Percentiles rank a stretch among this genome's conserved stretches.
Evolutionary conservation across 2,113 vertebrate species (phyloP).

Genomic region (Pristiophorus japonicus): DNA sequence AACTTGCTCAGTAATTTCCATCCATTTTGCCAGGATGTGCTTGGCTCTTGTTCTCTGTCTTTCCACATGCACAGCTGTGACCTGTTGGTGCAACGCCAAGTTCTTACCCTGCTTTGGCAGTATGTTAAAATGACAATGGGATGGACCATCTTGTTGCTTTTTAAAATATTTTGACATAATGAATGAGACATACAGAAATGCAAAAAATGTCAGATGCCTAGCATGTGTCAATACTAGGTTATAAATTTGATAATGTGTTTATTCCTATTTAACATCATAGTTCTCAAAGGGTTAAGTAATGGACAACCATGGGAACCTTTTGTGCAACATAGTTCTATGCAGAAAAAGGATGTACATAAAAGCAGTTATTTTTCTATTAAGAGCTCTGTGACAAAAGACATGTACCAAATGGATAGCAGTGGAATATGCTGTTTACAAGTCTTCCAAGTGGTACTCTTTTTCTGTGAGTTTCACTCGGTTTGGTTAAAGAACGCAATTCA

Average conservation of each 20-base stretch:
- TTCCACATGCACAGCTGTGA: background rate
- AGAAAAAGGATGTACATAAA: background rate
- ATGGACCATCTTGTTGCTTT: background rate
- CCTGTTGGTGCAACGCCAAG: background rate
- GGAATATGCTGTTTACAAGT: background rate
- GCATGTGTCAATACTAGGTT: background rate
- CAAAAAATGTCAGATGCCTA: background rate
- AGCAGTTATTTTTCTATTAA: background rate
- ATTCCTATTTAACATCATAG: background rate
- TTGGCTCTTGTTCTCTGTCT: background rate
- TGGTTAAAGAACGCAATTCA: background rate
- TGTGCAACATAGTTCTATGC: background rate
- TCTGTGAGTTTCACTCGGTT: background rate
- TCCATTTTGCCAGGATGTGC: background rate
- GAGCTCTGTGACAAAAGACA: background rate
- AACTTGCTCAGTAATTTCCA: background rate
- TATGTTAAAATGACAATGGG: background rate
- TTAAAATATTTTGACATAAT: constrained; percentile 20
- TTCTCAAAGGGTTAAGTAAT: background rate
- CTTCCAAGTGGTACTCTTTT: background rate
- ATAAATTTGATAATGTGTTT: constrained; percentile 13
- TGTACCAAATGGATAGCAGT: background rate
- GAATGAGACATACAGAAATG: background rate
- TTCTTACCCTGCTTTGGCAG: background rate
- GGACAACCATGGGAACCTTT: background rate